phyloP scores from a whole-genome alignment of 2,888 invertebrate genomes.

The Cyclophora albipunctata region DNA sequence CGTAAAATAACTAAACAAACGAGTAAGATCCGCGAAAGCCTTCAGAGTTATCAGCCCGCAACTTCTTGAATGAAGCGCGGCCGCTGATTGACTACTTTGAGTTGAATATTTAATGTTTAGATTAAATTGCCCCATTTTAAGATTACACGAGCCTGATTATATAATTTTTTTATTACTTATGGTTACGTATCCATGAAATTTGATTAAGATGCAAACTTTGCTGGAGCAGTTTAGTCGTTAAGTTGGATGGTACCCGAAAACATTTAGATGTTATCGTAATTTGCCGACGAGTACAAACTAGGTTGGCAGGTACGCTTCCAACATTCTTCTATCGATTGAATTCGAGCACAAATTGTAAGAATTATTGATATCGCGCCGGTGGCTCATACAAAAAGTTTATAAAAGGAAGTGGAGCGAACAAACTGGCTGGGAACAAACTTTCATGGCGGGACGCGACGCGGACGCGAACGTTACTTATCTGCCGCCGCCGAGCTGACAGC shows the following conservation, averaged over 20 bases:
- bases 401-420: conserved; percentile 70
- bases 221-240: too few relatives aligned
- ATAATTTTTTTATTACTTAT: too few relatives aligned
- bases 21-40: conserved; percentile 33
- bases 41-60: conserved; percentile 31
- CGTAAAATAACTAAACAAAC: conserved; percentile 59
- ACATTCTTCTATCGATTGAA: conserved; percentile 39
- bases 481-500: conserved; percentile 68
- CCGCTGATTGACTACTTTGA: conserved; percentile 29
- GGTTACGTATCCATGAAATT: too few relatives aligned
- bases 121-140: not conserved
- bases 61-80: conserved; percentile 29
- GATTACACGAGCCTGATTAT: not conserved
- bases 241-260: too few relatives aligned
- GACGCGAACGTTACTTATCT: conserved; percentile 71
- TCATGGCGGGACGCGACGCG: conserved; percentile 58
- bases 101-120: conserved; percentile 15
- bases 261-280: conserved; percentile 17
- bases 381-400: conserved; percentile 68
- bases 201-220: too few relatives aligned
- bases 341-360: conserved; percentile 56
- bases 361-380: conserved; percentile 63
- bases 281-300: conserved; percentile 10
- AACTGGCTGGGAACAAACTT: conserved; percentile 68
- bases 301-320: conserved; percentile 28